Percentiles rank a stretch among this genome's conserved stretches.
Evolutionary conservation across 2,888 invertebrate species (phyloP).

Genomic region (Cantharis rufa): DNA sequence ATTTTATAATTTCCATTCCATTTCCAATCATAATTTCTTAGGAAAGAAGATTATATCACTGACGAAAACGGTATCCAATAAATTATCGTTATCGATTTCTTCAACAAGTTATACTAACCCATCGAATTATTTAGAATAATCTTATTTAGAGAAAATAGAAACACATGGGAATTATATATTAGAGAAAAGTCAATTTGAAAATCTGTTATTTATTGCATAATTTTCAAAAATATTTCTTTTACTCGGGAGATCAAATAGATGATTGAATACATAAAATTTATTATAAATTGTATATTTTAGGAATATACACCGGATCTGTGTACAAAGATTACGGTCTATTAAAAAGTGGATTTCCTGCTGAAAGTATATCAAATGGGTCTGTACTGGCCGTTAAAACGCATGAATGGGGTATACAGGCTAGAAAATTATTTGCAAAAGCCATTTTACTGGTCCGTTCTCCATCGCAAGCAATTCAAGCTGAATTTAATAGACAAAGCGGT

Average conservation of each 20-base stretch:
- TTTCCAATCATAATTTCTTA: background rate
- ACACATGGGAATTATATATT: too few species aligned
- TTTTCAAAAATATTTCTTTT: too few species aligned
- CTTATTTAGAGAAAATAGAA: background rate
- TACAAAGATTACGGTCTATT: conserved; percentile 80
- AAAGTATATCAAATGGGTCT: conserved; percentile 74
- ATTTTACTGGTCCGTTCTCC: conserved; percentile 74
- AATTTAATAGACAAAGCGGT: conserved; percentile 79
- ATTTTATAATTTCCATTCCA: background rate
- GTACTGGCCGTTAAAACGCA: conserved; percentile 81
- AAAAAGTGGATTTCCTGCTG: conserved; percentile 80
- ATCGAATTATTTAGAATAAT: background rate
- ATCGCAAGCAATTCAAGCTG: conserved; percentile 74
- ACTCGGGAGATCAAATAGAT: too few species aligned
- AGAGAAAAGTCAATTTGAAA: background rate
- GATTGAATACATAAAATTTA: background rate
- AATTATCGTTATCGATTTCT: background rate
- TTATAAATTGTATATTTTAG: conserved; percentile 53
- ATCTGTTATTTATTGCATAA: background rate
- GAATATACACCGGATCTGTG: conserved; percentile 76
- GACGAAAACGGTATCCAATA: background rate
- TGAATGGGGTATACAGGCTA: conserved; percentile 67
- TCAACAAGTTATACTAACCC: background rate
- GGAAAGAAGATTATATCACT: background rate
- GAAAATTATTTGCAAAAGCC: conserved; percentile 67